phyloP scores from a whole-genome alignment of 2,797 vertebrate species.

The Hipposideros larvatus region DNA sequence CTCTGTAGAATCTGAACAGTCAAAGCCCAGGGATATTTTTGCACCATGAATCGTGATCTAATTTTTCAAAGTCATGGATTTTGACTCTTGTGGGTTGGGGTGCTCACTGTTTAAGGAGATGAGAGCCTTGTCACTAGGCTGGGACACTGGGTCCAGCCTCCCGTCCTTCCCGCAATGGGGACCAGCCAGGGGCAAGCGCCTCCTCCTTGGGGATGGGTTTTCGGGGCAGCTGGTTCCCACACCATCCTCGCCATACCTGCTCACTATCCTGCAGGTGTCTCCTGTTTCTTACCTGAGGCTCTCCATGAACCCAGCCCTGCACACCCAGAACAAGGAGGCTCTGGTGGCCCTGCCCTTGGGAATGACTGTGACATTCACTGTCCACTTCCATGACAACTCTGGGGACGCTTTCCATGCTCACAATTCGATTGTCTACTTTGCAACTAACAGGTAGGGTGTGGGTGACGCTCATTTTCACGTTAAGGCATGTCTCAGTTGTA shows the following conservation, averaged over 20 bases:
- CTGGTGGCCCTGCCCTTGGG: constrained; percentile 93
- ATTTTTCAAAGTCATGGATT: background rate
- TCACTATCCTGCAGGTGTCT: constrained; percentile 90
- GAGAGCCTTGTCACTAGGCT: background rate
- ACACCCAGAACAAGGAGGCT: constrained; percentile 87
- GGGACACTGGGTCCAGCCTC: background rate
- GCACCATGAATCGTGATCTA: background rate
- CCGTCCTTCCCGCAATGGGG: background rate
- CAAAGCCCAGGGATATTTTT: background rate
- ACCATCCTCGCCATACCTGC: rapidly evolving
- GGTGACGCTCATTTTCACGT: rapidly evolving
- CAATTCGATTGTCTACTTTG: constrained; percentile 92
- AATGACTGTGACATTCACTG: constrained; percentile 91
- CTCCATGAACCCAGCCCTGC: constrained; percentile 91
- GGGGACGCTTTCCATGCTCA: constrained; percentile 94
- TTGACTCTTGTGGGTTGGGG: background rate
- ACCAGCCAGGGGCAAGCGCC: rapidly evolving
- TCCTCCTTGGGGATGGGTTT: background rate
- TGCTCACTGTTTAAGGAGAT: background rate
- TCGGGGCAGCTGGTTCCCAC: rapidly evolving
- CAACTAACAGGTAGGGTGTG: constrained; percentile 93
- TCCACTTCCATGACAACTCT: constrained; percentile 94
- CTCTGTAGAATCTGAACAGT: background rate
- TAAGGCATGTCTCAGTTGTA: background rate
- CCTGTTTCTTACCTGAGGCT: constrained; percentile 95